Conservation (phyloP, 1,140 invertebrate genomes). For the Antheraea pernyi region DNA sequence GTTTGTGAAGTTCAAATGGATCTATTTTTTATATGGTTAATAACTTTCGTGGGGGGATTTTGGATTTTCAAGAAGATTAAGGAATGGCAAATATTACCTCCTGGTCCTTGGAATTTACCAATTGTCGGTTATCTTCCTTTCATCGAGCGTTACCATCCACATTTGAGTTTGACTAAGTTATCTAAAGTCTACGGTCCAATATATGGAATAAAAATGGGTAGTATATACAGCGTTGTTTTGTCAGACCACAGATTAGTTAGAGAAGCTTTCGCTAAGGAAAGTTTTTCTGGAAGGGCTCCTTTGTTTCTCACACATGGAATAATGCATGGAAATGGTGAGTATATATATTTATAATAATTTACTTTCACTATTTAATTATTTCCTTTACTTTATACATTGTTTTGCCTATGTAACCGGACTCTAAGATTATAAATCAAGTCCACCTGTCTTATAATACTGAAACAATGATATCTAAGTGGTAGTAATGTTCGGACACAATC, state of each 20-base stretch:
- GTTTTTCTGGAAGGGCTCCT: constrained; percentile 86
- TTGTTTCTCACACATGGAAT: constrained; percentile 91
- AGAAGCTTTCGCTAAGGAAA: constrained; percentile 85
- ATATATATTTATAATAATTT: constrained; percentile 10
- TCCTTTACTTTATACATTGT: no score
- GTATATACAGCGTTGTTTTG: constrained; percentile 85
- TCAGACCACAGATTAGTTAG: constrained; percentile 85
- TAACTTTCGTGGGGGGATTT: constrained; percentile 58
- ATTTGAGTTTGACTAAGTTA: constrained; percentile 84
- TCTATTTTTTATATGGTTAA: constrained; percentile 53
- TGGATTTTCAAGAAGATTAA: constrained; percentile 67
- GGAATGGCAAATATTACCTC: constrained; percentile 79
- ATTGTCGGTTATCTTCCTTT: constrained; percentile 89
- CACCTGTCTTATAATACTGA: no score
- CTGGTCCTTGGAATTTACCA: constrained; percentile 88
- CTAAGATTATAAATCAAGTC: background rate
- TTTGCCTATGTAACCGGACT: background rate
- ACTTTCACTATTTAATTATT: no score
- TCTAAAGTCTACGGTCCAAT: constrained; percentile 85
- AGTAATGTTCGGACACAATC: no score
- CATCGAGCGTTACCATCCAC: constrained; percentile 83
- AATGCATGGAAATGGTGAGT: constrained; percentile 91
- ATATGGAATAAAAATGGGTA: constrained; percentile 86
- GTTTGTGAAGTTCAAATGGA: constrained; percentile 42
- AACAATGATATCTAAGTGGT: no score